Base-by-base conservation (phyloP, 2,113 vertebrate genomes). In the Xiphophorus couchianus region DNA sequence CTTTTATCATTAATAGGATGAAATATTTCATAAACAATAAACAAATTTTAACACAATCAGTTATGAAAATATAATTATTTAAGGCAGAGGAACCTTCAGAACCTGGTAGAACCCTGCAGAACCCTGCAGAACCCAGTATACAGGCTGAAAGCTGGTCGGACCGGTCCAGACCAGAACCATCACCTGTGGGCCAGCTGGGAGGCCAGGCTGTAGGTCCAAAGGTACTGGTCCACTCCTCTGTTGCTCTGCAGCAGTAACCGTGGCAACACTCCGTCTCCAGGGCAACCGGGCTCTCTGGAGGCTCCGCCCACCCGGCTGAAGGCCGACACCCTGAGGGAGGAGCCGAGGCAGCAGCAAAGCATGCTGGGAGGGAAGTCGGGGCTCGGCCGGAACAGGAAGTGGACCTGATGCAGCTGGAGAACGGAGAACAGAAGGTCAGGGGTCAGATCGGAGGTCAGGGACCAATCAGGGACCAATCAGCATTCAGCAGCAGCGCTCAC, bases 281-380 rank as follows among this genome's bases (percentile, higher is more conserved):
- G 81, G 30, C 70, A 86, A 3, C 81, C 35, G 74, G 78, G 69
- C 28, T 80, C 71, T 0, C 42, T 15, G 0, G 33, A 1, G 0
- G 86, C 68, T n/a, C 81, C 91, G 25, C 60, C 71, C 10, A 94
- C 80, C 14, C 81, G 78, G 69, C 96, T 97, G 88, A 96, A 97
- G 76, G 87, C 54, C 2, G 85, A 94, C 60, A 97, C 83, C 58
- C 79, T 89, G 66, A 97, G 12, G 0, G 69, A 94, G 86, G 95
- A 95, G 71, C 90, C 91, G 39, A 97, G 91, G 68, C 97, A 97
- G 44, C 92, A 86, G 62, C 95, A 95, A 11, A 97, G 95, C 58
- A 96, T 91, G 69, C 90, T 75, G 69, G 91, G 91, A 77, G 91
- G 89, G 37, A 93, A 88, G 71, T 93, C 92, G 0, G 90, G 88